Conservation (phyloP, 1,140 invertebrate genomes). For the Hypsibius dujardini region DNA sequence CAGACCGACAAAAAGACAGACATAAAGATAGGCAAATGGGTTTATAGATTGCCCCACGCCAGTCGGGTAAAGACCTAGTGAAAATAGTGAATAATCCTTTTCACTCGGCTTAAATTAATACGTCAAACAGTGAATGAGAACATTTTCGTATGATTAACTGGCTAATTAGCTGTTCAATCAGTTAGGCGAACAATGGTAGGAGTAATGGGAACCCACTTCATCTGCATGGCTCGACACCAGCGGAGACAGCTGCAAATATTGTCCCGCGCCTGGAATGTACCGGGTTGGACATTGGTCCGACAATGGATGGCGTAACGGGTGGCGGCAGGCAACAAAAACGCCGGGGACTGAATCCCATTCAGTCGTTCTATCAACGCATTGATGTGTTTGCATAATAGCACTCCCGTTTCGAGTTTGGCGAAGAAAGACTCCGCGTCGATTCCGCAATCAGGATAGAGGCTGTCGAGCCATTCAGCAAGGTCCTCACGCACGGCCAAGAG, state of each 20-base stretch:
- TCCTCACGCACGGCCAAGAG: slow-evolving; percentile 50
- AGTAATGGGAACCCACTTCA: slow-evolving; percentile 33
- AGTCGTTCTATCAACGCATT: neutral
- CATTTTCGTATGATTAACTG: too few relatives aligned
- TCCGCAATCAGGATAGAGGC: slow-evolving; percentile 59
- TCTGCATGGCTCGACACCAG: slow-evolving; percentile 62
- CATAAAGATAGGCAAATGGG: too few relatives aligned
- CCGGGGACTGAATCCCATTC: neutral
- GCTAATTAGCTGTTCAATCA: too few relatives aligned
- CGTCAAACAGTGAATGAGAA: too few relatives aligned
- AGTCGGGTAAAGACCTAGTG: too few relatives aligned
- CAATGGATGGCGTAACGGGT: slow-evolving; percentile 38
- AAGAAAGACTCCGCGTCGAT: slow-evolving; percentile 79
- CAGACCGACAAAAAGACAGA: too few relatives aligned
- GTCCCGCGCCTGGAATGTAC: slow-evolving; percentile 83
- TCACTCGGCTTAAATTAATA: too few relatives aligned
- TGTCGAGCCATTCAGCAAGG: slow-evolving; percentile 79
- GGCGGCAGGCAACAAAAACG: slow-evolving; percentile 17
- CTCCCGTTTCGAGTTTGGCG: slow-evolving; percentile 77
- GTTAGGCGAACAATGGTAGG: too few relatives aligned
- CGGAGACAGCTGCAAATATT: slow-evolving; percentile 91
- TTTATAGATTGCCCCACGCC: too few relatives aligned
- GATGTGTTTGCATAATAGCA: slow-evolving; percentile 65
- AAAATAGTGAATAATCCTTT: too few relatives aligned
- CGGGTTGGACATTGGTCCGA: slow-evolving; percentile 58